Evolutionary conservation across 2,797 vertebrate genomes (phyloP).

Genomic region (Hemitrygon akajei): DNA sequence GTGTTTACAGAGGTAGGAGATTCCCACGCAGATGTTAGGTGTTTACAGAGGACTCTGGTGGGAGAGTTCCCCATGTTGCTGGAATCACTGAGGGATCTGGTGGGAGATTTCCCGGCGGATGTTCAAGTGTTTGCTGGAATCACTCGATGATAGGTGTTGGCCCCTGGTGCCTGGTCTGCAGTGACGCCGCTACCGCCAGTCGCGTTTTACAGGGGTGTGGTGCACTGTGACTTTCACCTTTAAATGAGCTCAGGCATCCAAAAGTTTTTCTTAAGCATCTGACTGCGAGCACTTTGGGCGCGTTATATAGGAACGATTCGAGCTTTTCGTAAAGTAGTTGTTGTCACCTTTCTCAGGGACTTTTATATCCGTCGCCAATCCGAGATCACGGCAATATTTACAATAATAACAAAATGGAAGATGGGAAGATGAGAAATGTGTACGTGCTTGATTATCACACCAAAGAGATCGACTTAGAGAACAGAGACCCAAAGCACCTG

Average conservation of each 20-base stretch:
- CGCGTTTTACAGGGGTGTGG: slow-evolving; percentile 67
- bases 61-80: neutral
- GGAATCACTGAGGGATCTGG: neutral
- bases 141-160: slow-evolving; percentile 39
- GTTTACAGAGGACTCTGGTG: neutral
- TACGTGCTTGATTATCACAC: slow-evolving; percentile 80
- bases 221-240: slow-evolving; percentile 53
- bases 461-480: slow-evolving; percentile 95
- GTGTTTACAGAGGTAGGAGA: no score
- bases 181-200: neutral
- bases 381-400: slow-evolving; percentile 97
- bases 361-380: slow-evolving; percentile 79
- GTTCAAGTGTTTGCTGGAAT: neutral
- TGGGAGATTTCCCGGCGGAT: neutral
- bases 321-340: no score
- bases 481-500: slow-evolving; percentile 85
- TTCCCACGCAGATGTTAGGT: neutral
- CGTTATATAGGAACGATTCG: neutral
- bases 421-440: slow-evolving; percentile 81
- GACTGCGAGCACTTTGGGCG: neutral
- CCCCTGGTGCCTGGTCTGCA: slow-evolving; percentile 67
- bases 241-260: slow-evolving; percentile 63
- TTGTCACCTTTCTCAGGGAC: slow-evolving; percentile 62
- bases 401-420: slow-evolving; percentile 97
- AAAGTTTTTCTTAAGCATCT: neutral